A percentile compares a stretch with the other conserved stretches of the same genome.
These are phyloP conservation scores for Sycophila texana DNA, from an alignment of 2,888 invertebrate genomes.

Conservation along the genomic window DNA sequence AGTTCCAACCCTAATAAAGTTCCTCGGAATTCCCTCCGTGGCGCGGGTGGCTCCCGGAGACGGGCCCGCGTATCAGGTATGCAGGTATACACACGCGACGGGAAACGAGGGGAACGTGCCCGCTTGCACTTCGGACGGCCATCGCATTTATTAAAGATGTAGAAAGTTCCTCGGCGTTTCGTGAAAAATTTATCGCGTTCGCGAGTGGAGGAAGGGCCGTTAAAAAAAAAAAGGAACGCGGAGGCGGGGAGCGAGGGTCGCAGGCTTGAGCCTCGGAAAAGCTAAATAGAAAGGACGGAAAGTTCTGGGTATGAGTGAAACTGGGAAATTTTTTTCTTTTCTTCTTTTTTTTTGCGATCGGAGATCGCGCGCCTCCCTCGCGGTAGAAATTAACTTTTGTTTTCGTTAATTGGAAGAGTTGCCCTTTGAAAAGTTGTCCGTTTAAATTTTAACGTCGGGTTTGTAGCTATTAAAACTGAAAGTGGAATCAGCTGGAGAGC, in stretches of 20 bases:
- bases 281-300: conserved; percentile 1
- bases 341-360: no score
- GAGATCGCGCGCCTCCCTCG: no score
- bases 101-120: background rate
- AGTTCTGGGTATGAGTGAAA: background rate
- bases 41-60: background rate
- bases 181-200: conserved; percentile 62
- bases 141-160: conserved; percentile 62
- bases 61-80: conserved; percentile 34
- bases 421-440: no score
- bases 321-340: no score
- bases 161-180: conserved; percentile 58
- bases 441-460: no score
- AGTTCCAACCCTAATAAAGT: conserved; percentile 43
- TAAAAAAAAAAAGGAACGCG: background rate
- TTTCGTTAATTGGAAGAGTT: no score
- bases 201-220: conserved; percentile 24
- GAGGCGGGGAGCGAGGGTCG: background rate
- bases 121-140: conserved; percentile 2
- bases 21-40: background rate
- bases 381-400: no score
- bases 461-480: no score
- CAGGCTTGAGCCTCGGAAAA: background rate
- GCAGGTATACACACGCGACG: conserved; percentile 30
- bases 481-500: no score